Conservation (phyloP, 2,888 invertebrate genomes). For the Therioaphis trifolii region DNA sequence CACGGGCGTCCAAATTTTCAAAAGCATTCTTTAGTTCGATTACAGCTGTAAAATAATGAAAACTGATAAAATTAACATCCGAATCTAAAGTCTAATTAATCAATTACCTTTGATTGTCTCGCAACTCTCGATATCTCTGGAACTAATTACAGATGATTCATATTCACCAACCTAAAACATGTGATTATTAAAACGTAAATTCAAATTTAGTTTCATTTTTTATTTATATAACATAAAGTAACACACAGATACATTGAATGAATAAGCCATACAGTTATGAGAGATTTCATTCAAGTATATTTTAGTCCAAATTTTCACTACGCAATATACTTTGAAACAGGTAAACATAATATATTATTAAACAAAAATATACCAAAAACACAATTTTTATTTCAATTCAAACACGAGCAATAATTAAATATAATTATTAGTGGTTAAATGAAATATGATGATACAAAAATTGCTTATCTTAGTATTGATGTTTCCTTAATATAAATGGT, state of each 20-base stretch:
- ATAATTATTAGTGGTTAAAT: too few species aligned
- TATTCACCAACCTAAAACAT: slow-evolving; percentile 30
- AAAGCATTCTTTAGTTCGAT: slow-evolving; percentile 29
- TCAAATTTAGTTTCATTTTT: not conserved
- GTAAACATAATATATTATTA: too few species aligned
- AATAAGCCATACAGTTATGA: slow-evolving; percentile 7
- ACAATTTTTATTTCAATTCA: not conserved
- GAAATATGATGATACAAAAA: too few species aligned
- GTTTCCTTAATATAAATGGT: too few species aligned
- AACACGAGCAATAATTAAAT: too few species aligned
- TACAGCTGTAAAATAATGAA: slow-evolving; percentile 18
- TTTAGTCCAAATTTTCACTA: not conserved
- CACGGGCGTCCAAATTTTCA: slow-evolving; percentile 47
- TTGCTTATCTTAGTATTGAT: too few species aligned
- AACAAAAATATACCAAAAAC: not conserved
- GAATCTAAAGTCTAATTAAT: not conserved
- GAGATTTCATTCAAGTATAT: slow-evolving; percentile 39
- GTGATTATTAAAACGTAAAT: not conserved
- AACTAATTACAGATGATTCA: slow-evolving; percentile 30
- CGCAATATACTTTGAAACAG: not conserved
- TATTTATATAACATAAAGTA: not conserved
- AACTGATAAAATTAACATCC: not conserved
- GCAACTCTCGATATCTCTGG: slow-evolving; percentile 8
- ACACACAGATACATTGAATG: not conserved
- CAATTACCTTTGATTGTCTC: slow-evolving; percentile 31